Evolutionary conservation across 2,113 vertebrate species (phyloP).

Genomic region (Stictonetta naevosa): DNA sequence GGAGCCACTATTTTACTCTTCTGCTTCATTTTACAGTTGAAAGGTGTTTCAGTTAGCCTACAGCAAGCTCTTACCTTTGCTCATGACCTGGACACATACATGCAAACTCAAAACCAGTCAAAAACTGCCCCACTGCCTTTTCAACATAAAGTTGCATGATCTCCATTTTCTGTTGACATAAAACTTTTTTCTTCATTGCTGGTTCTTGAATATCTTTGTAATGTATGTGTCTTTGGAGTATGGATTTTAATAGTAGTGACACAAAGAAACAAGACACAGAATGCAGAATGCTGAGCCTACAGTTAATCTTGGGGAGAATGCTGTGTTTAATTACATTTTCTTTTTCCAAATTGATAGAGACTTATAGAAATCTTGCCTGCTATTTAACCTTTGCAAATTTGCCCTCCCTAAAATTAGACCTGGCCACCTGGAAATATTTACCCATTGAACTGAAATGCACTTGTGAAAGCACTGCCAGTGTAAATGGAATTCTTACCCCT

Average conservation of each 20-base stretch:
- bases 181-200: not conserved
- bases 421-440: slow-evolving; percentile 74
- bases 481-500: slow-evolving; percentile 21
- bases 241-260: not conserved
- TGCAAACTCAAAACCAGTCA: not conserved
- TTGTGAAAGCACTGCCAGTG: slow-evolving; percentile 13
- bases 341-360: slow-evolving; percentile 50
- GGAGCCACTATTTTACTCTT: slow-evolving; percentile 53
- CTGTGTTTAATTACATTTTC: slow-evolving; percentile 54
- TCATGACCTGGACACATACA: not conserved
- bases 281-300: not conserved
- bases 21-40: not conserved
- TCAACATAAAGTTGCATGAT: not conserved
- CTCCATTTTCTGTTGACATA: not conserved
- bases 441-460: slow-evolving; percentile 46
- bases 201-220: slow-evolving; percentile 10
- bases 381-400: slow-evolving; percentile 71
- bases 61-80: not conserved
- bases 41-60: slow-evolving; percentile 5
- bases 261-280: not conserved
- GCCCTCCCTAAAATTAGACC: slow-evolving; percentile 72
- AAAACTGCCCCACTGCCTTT: not conserved
- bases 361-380: slow-evolving; percentile 53
- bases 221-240: slow-evolving; percentile 1
- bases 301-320: slow-evolving; percentile 49